A percentile compares a stretch with the other conserved stretches of the same genome.
These are phyloP conservation scores for Achlya flavicornis DNA, from an alignment of 2,888 invertebrate genomes.

Conservation along the genomic window DNA sequence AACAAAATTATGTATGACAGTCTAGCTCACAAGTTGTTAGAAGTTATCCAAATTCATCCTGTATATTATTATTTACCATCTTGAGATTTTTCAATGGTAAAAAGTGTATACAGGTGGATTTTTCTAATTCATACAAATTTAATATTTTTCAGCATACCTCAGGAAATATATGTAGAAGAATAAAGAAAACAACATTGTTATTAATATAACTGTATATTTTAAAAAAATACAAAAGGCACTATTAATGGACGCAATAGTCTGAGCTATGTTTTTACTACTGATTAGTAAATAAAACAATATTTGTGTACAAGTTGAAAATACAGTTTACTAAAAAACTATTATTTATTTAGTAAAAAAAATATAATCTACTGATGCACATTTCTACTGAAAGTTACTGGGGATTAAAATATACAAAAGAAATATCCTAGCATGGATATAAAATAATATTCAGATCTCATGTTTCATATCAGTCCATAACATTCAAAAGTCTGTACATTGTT, in stretches of 20 bases:
- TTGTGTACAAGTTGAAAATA: not conserved
- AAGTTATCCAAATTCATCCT: too few relatives aligned
- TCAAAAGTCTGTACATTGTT: too few relatives aligned
- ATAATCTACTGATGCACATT: not conserved
- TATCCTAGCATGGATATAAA: too few relatives aligned
- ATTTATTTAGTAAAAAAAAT: not conserved
- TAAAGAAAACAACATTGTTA: conserved; percentile 27
- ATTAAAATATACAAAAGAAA: not conserved
- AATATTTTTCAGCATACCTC: conserved; percentile 38
- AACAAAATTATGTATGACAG: too few relatives aligned
- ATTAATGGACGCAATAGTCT: conserved; percentile 42
- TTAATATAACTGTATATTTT: conserved; percentile 17
- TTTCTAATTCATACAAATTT: conserved; percentile 11
- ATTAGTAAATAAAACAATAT: not conserved
- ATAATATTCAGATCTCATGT: too few relatives aligned
- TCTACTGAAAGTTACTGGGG: too few relatives aligned
- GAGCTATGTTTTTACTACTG: not conserved
- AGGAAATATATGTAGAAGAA: conserved; percentile 32
- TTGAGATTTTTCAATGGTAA: too few relatives aligned
- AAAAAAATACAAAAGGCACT: conserved; percentile 29
- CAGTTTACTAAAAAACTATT: not conserved
- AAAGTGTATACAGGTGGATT: not conserved
- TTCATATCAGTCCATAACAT: too few relatives aligned
- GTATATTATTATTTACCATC: too few relatives aligned
- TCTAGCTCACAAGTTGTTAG: too few relatives aligned